These are phyloP conservation scores for Pituophis catenifer DNA, from an alignment of 2,113 vertebrate genomes.

Conservation along the genomic window DNA sequence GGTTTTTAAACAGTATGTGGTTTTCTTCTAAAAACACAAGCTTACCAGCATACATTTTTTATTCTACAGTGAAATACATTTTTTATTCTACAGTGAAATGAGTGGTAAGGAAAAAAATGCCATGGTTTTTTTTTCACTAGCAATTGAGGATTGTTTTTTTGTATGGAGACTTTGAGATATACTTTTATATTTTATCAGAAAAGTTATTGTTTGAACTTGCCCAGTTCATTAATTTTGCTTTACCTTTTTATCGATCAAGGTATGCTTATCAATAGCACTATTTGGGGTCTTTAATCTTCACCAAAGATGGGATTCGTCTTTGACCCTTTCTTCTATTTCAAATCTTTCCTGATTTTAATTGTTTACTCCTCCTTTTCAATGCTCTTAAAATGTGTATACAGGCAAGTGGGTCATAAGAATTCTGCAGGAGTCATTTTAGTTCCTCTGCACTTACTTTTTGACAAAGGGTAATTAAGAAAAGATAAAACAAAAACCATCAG, in stretches of 20 bases:
- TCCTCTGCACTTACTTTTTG: background rate
- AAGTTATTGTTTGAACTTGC: background rate
- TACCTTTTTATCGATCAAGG: background rate
- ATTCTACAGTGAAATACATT: constrained; percentile 49
- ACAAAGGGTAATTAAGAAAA: background rate
- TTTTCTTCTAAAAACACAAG: constrained; percentile 53
- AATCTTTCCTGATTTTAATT: background rate
- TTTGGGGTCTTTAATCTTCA: background rate
- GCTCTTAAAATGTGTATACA: background rate
- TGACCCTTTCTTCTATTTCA: background rate
- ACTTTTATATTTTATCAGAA: constrained; percentile 5
- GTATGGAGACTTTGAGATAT: background rate
- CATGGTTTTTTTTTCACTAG: background rate
- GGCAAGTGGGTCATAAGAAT: too few relatives aligned
- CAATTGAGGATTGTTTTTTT: background rate
- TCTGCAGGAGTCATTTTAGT: background rate
- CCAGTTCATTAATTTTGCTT: background rate
- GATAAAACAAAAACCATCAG: background rate
- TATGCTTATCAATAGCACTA: background rate
- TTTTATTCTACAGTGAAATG: constrained; percentile 58
- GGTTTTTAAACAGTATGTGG: constrained; percentile 41
- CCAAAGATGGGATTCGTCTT: background rate
- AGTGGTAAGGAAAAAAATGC: constrained; percentile 21
- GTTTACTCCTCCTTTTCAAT: background rate
- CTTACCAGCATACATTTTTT: constrained; percentile 50